A percentile compares a stretch with the other conserved stretches of the same genome.
Evolutionary conservation across 1,140 invertebrate genomes (phyloP).

Genomic region (Achroia grisella): DNA sequence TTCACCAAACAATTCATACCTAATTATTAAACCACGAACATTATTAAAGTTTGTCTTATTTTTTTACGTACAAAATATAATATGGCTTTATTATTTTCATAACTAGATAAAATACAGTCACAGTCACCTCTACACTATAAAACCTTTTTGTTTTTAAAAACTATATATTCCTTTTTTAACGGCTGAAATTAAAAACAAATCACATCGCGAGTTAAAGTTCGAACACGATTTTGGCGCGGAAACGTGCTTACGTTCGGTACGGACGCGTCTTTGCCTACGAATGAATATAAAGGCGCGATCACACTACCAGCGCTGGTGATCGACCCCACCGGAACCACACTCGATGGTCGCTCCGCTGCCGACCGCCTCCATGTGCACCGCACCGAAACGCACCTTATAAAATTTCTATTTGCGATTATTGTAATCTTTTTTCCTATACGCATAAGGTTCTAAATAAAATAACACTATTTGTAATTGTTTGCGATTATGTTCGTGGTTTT

Average conservation of each 20-base stretch:
- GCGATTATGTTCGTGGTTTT: constrained; percentile 45
- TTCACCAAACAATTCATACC: constrained; percentile 16
- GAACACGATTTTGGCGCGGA: constrained; percentile 28
- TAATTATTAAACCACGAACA: not conserved
- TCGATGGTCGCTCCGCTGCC: constrained; percentile 60
- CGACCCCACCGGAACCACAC: constrained; percentile 71
- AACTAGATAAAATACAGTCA: too few relatives aligned
- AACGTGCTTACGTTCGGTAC: constrained; percentile 23
- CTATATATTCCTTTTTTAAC: not conserved
- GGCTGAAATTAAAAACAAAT: not conserved
- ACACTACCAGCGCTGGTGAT: constrained; percentile 50
- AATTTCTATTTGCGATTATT: not conserved
- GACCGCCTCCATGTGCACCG: constrained; percentile 63
- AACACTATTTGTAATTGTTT: constrained; percentile 7
- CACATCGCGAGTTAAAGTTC: constrained; percentile 2
- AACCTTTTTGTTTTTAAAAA: not conserved
- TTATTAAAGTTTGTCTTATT: not conserved
- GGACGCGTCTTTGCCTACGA: constrained; percentile 36
- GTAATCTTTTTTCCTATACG: constrained; percentile 7
- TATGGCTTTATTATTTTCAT: not conserved
- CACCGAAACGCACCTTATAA: constrained; percentile 56
- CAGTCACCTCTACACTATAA: too few relatives aligned
- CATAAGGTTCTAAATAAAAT: constrained; percentile 25
- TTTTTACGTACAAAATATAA: not conserved
- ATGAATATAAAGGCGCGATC: constrained; percentile 48